Conservation (phyloP, 2,888 invertebrate genomes). For the Acutogordius australiensis region DNA sequence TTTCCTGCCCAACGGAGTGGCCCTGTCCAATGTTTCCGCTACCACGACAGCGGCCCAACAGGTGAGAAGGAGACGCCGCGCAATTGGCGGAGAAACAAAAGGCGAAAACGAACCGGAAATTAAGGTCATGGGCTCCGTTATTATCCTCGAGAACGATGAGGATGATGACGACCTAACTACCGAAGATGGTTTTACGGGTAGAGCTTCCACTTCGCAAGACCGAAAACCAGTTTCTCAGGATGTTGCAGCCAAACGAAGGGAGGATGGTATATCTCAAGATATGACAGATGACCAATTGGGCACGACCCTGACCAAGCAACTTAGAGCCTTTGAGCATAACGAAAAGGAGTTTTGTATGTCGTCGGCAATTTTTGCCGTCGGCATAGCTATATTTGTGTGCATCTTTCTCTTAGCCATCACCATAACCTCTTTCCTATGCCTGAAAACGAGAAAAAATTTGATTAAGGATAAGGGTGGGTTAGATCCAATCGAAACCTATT, state of each 20-base stretch:
- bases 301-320: too few species aligned
- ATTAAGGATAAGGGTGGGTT: too few species aligned
- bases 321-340: too few species aligned
- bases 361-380: not conserved
- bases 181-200: slow-evolving; percentile 4
- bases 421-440: not conserved
- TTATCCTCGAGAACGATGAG: not conserved
- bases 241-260: too few species aligned
- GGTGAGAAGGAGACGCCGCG: not conserved
- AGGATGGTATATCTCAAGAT: too few species aligned
- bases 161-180: not conserved
- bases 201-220: too few species aligned
- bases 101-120: not conserved
- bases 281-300: too few species aligned
- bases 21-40: not conserved
- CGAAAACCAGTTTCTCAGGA: too few species aligned
- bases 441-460: not conserved
- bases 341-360: slow-evolving; percentile 3
- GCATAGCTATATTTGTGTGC: slow-evolving; percentile 8
- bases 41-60: not conserved
- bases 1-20: too few species aligned
- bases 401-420: not conserved
- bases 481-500: too few species aligned
- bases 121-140: slow-evolving; percentile 4
- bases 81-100: not conserved